Evolutionary conservation across 2,113 vertebrate genomes (phyloP).

Genomic region (Zapornia atra): DNA sequence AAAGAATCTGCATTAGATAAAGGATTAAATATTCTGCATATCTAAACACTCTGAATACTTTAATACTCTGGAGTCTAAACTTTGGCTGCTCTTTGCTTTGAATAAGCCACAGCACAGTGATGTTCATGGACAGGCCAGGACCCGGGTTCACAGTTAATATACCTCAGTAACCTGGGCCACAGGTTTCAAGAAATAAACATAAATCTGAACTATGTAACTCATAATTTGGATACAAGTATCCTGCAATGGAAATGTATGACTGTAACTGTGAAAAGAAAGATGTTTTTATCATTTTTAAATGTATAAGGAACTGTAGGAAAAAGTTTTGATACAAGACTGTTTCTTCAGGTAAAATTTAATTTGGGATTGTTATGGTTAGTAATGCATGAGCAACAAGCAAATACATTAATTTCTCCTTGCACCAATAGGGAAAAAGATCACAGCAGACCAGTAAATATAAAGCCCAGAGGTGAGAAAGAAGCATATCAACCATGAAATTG

Average conservation of each 20-base stretch:
- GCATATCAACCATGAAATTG: constrained; percentile 73
- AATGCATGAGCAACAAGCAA: constrained; percentile 49
- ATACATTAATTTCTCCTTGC: constrained; percentile 7
- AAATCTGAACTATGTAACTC: not conserved
- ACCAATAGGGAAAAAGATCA: constrained; percentile 43
- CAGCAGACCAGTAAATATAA: constrained; percentile 58
- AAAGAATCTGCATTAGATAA: not conserved
- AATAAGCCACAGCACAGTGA: not conserved
- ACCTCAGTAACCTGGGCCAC: not conserved
- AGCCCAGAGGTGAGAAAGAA: constrained; percentile 65
- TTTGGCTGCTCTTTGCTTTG: not conserved
- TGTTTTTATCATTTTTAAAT: not conserved
- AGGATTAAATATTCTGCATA: not conserved
- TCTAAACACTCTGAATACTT: not conserved
- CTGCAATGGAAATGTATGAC: not conserved
- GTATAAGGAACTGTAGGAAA: not conserved
- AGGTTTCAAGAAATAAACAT: not conserved
- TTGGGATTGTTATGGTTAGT: constrained; percentile 41
- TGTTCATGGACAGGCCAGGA: not conserved
- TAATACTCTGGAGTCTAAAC: not conserved
- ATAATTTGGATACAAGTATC: not conserved
- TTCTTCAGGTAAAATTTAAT: constrained; percentile 15
- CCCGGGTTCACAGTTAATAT: not conserved
- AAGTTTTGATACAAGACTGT: not conserved
- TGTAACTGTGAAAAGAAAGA: not conserved